Percentiles rank a stretch among this genome's conserved stretches.
Conservation (phyloP, 2,888 invertebrate genomes). For the Cryptus armator region DNA sequence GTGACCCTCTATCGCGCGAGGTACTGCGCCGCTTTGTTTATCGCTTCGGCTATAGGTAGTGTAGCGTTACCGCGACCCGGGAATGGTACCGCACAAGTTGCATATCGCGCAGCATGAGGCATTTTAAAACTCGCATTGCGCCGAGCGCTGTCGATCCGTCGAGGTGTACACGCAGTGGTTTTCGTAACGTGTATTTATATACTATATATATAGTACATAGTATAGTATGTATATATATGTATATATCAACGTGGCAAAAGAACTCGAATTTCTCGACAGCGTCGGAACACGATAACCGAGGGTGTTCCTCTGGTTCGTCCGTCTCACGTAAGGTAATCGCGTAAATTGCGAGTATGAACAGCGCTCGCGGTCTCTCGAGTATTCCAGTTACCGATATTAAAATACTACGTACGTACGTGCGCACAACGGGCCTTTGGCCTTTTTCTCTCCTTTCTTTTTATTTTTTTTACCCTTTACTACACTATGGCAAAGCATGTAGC, state of each 20-base stretch:
- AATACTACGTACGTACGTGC: conserved; percentile 59
- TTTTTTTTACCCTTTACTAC: neutral
- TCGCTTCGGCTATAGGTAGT: conserved; percentile 27
- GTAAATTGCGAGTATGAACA: conserved; percentile 26
- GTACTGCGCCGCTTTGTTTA: conserved; percentile 42
- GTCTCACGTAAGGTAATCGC: conserved; percentile 19
- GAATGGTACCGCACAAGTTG: conserved; percentile 36
- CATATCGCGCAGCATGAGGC: conserved; percentile 14
- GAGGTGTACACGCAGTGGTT: neutral
- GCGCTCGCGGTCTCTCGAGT: conserved; percentile 14
- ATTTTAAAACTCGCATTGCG: conserved; percentile 33
- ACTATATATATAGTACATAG: neutral
- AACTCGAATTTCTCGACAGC: conserved; percentile 61
- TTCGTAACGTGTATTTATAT: neutral
- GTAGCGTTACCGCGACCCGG: conserved; percentile 20
- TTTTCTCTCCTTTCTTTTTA: conserved; percentile 8
- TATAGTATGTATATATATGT: conserved; percentile 2
- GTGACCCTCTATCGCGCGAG: conserved; percentile 43
- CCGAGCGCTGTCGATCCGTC: neutral
- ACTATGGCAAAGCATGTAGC: conserved; percentile 14
- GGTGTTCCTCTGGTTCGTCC: conserved; percentile 53
- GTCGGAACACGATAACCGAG: conserved; percentile 40
- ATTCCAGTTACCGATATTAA: conserved; percentile 63
- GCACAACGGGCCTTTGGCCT: conserved; percentile 24
- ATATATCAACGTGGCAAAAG: conserved; percentile 27